phyloP scores from a whole-genome alignment of 2,888 invertebrate genomes.

The Branchellion lobata region DNA sequence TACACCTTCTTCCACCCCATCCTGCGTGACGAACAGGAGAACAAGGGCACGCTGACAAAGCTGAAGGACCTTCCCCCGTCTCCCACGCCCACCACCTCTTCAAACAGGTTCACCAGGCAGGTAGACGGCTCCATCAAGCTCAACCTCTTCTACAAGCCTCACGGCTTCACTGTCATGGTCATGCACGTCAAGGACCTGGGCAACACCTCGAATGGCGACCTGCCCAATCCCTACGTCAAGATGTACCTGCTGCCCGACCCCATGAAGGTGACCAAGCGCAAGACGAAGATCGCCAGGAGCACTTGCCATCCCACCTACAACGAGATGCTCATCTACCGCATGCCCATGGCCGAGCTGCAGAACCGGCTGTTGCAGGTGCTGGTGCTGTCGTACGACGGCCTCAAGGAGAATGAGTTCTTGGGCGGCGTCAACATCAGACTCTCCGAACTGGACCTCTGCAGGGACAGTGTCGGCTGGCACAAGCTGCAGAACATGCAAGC shows the following conservation, averaged over 20 bases:
- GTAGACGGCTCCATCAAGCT: conserved; percentile 75
- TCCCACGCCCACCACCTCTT: conserved; percentile 12
- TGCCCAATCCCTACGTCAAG: conserved; percentile 66
- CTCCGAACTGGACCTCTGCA: conserved; percentile 72
- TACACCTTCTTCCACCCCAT: conserved; percentile 98
- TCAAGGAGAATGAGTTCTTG: conserved; percentile 90
- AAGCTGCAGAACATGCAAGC: conserved; percentile 64
- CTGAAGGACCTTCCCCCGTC: conserved; percentile 49
- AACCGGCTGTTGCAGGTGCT: conserved; percentile 81
- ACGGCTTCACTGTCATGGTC: conserved; percentile 77
- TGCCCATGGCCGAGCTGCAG: conserved; percentile 77
- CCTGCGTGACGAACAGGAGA: conserved; percentile 85
- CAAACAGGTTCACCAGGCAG: conserved; percentile 45
- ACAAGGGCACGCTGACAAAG: conserved; percentile 52
- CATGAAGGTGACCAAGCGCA: conserved; percentile 87
- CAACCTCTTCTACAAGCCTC: conserved; percentile 73
- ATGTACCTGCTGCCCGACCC: conserved; percentile 86
- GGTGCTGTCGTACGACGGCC: conserved; percentile 88
- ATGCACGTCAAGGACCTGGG: conserved; percentile 83
- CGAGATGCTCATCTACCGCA: conserved; percentile 74
- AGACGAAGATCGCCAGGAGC: conserved; percentile 67
- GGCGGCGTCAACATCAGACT: conserved; percentile 85
- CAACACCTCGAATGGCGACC: conserved; percentile 45
- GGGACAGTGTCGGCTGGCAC: conserved; percentile 84
- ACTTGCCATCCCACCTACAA: conserved; percentile 53